Percentiles rank a stretch among this genome's conserved stretches.
phyloP scores from a whole-genome alignment of 2,113 vertebrate genomes.

The Eulemur rufifrons region DNA sequence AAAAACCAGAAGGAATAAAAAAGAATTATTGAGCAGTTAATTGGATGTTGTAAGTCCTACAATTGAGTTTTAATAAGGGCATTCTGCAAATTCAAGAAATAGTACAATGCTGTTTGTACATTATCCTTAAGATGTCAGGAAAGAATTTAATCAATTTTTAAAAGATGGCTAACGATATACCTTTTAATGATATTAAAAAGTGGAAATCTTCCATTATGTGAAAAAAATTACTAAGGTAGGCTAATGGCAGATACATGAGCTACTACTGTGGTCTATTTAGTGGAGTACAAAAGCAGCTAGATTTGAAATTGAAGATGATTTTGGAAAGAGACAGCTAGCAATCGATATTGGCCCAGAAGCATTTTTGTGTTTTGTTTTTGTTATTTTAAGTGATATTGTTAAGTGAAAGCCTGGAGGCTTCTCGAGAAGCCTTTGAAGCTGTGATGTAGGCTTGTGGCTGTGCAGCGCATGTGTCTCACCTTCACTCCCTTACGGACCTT shows the following conservation, averaged over 20 bases:
- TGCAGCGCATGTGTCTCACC: not conserved
- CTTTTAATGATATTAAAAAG: not conserved
- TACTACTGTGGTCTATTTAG: not conserved
- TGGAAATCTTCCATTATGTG: not conserved
- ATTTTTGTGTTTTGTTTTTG: not conserved
- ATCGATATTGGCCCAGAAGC: not conserved
- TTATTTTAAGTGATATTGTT: not conserved
- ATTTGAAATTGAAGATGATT: slow-evolving; percentile 48
- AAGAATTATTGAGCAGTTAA: not conserved
- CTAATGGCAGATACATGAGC: not conserved
- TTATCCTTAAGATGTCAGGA: not conserved
- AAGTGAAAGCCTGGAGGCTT: slow-evolving; percentile 27
- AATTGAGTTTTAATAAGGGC: slow-evolving; percentile 8
- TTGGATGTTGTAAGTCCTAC: not conserved
- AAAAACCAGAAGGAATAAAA: not conserved
- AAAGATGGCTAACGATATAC: not conserved
- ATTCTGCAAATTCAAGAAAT: slow-evolving; percentile 38
- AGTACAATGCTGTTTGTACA: not conserved
- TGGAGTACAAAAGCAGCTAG: not conserved
- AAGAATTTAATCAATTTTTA: slow-evolving; percentile 18
- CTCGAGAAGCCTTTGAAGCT: slow-evolving; percentile 20
- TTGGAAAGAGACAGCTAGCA: not conserved
- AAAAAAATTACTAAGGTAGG: not conserved
- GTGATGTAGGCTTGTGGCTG: not conserved
- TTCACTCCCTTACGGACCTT: not conserved